phyloP scores from a whole-genome alignment of 1,140 invertebrate genomes.

The Aphelinus atriplicis region DNA sequence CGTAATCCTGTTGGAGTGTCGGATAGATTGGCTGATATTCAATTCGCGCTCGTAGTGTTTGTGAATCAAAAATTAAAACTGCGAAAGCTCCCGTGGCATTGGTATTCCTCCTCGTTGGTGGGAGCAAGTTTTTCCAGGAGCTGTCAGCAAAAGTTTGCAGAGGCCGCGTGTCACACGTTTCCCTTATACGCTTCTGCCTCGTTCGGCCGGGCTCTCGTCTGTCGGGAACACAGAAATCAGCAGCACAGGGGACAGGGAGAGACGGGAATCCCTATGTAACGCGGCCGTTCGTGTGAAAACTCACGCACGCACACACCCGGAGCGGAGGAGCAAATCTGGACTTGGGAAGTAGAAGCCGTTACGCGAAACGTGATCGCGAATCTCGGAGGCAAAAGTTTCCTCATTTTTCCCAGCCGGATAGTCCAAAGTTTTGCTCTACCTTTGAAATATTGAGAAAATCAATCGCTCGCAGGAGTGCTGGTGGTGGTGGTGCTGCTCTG shows the following conservation, averaged over 20 bases:
- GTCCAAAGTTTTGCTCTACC: conserved; percentile 46
- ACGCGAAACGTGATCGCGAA: conserved; percentile 56
- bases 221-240: too few relatives aligned
- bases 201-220: too few relatives aligned
- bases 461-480: conserved; percentile 54
- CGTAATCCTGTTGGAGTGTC: too few relatives aligned
- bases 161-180: background rate
- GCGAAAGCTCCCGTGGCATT: too few relatives aligned
- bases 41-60: conserved; percentile 4
- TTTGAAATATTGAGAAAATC: conserved; percentile 61
- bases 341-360: conserved; percentile 51
- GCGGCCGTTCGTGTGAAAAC: background rate
- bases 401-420: conserved; percentile 60
- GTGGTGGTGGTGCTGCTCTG: too few relatives aligned
- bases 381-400: conserved; percentile 58
- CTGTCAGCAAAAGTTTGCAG: too few relatives aligned
- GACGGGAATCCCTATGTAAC: conserved; percentile 3
- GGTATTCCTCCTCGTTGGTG: too few relatives aligned
- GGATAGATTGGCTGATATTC: background rate
- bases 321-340: conserved; percentile 38
- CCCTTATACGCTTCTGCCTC: too few relatives aligned
- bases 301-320: background rate
- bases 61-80: too few relatives aligned
- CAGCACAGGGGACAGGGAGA: background rate
- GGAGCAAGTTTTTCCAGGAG: background rate